Percentiles rank a stretch among this genome's conserved stretches.
Conservation (phyloP, 1,140 invertebrate species). For the Pissodes strobi region DNA sequence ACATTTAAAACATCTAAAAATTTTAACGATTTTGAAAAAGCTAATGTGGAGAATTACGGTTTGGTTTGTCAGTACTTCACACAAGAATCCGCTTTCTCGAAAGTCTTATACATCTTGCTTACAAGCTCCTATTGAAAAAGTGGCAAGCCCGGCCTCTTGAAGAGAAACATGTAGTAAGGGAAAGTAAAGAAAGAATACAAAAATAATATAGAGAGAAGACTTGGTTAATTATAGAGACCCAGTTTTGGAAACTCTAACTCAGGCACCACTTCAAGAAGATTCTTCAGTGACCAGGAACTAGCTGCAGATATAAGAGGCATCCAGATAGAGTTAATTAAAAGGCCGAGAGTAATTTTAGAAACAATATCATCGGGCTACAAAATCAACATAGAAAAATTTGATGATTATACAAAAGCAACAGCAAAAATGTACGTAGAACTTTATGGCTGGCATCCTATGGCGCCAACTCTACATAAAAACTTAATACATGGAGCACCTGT, state of each 20-base stretch:
- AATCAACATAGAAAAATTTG: constrained; percentile 44
- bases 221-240: constrained; percentile 50
- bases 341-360: constrained; percentile 40
- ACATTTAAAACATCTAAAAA: constrained; percentile 50
- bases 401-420: constrained; percentile 24
- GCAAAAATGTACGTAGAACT: constrained; percentile 43
- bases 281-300: constrained; percentile 47
- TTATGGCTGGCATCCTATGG: constrained; percentile 53
- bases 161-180: constrained; percentile 34
- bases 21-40: constrained; percentile 48
- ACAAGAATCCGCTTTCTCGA: constrained; percentile 54
- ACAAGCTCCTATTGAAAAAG: no score
- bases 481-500: constrained; percentile 44
- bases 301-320: constrained; percentile 46
- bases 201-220: constrained; percentile 44
- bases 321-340: constrained; percentile 32
- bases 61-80: no score
- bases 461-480: constrained; percentile 53
- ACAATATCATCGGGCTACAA: constrained; percentile 42
- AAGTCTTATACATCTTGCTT: constrained; percentile 49
- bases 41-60: constrained; percentile 34
- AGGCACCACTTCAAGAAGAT: constrained; percentile 51
- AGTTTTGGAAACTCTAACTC: constrained; percentile 52
- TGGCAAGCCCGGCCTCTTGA: no score
- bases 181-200: constrained; percentile 49